These are phyloP conservation scores for Cuniculus paca DNA, from an alignment of 2,797 vertebrate genomes.

Conservation along the genomic window DNA sequence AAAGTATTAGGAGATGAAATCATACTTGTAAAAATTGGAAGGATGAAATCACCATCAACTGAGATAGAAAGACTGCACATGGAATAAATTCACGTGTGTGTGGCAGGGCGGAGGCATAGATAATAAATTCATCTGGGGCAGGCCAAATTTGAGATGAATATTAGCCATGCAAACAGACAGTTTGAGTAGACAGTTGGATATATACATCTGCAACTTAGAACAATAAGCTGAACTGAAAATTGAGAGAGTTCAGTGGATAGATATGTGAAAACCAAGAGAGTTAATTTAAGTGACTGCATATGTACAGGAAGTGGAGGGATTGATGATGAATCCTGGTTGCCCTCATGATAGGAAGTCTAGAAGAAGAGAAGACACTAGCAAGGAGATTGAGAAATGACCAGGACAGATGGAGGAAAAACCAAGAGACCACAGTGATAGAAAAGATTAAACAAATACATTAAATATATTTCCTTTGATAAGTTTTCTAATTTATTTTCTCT, in stretches of 20 bases:
- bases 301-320: not conserved
- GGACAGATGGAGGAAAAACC: not conserved
- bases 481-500: not conserved
- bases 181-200: not conserved
- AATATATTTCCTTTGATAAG: not conserved
- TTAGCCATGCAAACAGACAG: not conserved
- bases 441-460: not conserved
- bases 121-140: not conserved
- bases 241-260: not conserved
- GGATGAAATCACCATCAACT: not conserved
- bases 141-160: not conserved
- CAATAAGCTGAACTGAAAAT: not conserved
- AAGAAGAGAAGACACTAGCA: not conserved
- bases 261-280: not conserved
- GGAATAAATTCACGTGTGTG: not conserved
- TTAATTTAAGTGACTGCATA: not conserved
- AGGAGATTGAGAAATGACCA: not conserved
- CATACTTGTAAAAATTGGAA: not conserved
- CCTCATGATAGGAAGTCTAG: not conserved
- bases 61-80: not conserved
- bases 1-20: not conserved
- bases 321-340: not conserved
- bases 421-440: not conserved
- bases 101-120: not conserved
- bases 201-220: not conserved